Base-by-base conservation (phyloP, 2,888 invertebrate genomes). In the Leptinotarsa rubiginosa region DNA sequence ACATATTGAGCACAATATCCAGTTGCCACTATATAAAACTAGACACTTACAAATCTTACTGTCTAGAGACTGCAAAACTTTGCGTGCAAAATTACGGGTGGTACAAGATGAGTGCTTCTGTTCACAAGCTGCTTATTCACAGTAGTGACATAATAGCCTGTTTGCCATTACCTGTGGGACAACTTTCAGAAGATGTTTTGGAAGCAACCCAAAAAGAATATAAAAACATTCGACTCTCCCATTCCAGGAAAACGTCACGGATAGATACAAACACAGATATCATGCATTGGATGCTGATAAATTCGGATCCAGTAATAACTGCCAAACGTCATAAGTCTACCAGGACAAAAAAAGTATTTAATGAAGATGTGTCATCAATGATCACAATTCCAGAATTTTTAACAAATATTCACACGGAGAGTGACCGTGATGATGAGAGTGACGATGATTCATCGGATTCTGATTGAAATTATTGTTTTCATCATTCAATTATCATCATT, bases 1-100 rank as follows among this genome's bases (percentile, higher is more conserved):
- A 73, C 62, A 73, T 73, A 20, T 65, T 68, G 22, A 31, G 62
- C 64, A 52, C 69, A 15, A 69, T 73, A n/a, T 73, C 69, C 52
- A 69, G 73, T 64, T 68, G 69, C 49, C 56, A 65, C 56, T 65
- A 65, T 18, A 20, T 73, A 10, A 62, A 69, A 49, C 62, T 69
- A 64, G 52, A 64, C 59, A 25, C 52, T 62, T 69, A 56, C 18
- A 69, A 47, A 69, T 56, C 56, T 54, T 69, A 69, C 54, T 69
- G 69, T 54, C 41, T 69, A 18, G 41, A 69, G 56, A 69, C 69
- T 54, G 69, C 69, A 56, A 25, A 59, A 69, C 13, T 54, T 13
- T 16, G n/a, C 18, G n/a, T 54, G 13, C 7, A n/a, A 16, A 16
- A 16, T 13, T 54, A 69, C 41, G 41, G 59, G 7, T 69, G 59